Evolutionary conservation across 2,888 invertebrate species (phyloP).

Genomic region (Pristionchus japonicus): DNA sequence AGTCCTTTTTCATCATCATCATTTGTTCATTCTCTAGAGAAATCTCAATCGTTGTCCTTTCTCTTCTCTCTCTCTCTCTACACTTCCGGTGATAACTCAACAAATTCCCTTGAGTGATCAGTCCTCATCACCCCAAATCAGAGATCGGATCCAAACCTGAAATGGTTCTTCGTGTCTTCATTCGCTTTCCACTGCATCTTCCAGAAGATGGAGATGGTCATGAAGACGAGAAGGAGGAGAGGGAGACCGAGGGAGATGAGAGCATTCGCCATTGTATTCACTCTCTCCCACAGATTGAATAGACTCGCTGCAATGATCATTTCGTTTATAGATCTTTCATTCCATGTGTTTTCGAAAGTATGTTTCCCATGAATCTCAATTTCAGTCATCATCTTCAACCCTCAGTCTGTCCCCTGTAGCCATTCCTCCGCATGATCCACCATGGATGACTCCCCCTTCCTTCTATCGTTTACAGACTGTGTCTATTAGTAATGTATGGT

Average conservation of each 20-base stretch:
- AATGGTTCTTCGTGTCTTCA: constrained; percentile 9
- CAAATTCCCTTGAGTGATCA: not conserved
- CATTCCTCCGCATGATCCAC: not conserved
- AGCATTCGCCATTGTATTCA: constrained; percentile 68
- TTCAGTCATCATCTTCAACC: not conserved
- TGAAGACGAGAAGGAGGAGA: constrained; percentile 68
- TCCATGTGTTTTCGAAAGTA: not conserved
- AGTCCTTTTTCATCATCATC: not conserved
- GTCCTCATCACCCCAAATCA: no score
- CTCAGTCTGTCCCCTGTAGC: not conserved
- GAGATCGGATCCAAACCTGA: not conserved
- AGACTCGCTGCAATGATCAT: constrained; percentile 54
- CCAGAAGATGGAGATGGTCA: constrained; percentile 64
- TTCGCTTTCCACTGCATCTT: constrained; percentile 6
- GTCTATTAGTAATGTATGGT: not conserved
- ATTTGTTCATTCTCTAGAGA: not conserved
- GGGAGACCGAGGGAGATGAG: constrained; percentile 69
- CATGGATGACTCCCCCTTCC: not conserved
- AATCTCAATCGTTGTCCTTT: not conserved
- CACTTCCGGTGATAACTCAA: not conserved
- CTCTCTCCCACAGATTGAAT: constrained; percentile 61
- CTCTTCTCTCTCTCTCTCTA: not conserved
- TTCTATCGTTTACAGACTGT: not conserved
- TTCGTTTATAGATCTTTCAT: not conserved
- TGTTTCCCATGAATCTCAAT: not conserved